Evolutionary conservation across 2,888 invertebrate species (phyloP).

Genomic region (Lysandra bellargus): DNA sequence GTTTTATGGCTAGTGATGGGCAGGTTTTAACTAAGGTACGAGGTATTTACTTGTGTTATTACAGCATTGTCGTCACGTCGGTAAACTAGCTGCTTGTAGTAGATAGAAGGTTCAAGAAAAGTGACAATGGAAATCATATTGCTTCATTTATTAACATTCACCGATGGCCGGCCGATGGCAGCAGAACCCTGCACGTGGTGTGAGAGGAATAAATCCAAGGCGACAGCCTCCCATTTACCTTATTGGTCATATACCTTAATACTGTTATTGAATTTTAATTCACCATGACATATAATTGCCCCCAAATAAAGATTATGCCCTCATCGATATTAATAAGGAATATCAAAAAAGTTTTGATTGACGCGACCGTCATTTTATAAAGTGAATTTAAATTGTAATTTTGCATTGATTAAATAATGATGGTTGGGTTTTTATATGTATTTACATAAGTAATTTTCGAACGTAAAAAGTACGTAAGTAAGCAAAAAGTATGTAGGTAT

Average conservation of each 20-base stretch:
- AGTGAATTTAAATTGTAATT: neutral
- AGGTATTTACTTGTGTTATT: too few species aligned
- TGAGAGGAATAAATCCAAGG: conserved; percentile 55
- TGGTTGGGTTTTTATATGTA: neutral
- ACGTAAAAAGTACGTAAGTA: too few species aligned
- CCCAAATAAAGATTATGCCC: neutral
- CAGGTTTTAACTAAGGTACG: too few species aligned
- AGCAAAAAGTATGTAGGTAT: too few species aligned
- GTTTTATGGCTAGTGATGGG: neutral
- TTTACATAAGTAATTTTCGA: too few species aligned
- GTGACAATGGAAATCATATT: conserved; percentile 8
- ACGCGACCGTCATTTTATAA: neutral
- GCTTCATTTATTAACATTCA: conserved; percentile 29
- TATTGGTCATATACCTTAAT: conserved; percentile 35
- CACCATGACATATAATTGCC: neutral
- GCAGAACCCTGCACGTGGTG: conserved; percentile 46
- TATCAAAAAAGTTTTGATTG: neutral
- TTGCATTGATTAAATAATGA: neutral
- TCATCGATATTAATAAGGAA: neutral
- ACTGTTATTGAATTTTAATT: conserved; percentile 28
- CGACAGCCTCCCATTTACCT: conserved; percentile 47
- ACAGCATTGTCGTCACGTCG: too few species aligned
- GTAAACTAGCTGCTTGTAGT: neutral
- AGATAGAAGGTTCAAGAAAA: neutral
- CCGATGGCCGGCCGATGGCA: neutral